Percentiles rank a stretch among this genome's conserved stretches.
phyloP scores from a whole-genome alignment of 35 echinoderm and acorn worm species.

The Lytechinus pictus region DNA sequence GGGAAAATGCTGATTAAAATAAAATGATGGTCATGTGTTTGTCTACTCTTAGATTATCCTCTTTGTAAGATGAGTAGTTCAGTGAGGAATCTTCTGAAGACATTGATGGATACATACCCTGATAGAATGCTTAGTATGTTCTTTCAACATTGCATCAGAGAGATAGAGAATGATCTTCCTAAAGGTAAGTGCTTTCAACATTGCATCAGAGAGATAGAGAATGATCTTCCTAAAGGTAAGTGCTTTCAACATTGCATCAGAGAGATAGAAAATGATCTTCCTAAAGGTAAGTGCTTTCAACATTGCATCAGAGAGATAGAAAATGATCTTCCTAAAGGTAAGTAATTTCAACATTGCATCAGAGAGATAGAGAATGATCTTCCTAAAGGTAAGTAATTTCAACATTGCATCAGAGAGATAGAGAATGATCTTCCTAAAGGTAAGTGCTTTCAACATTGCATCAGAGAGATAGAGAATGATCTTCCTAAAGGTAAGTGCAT shows the following conservation, averaged over 20 bases:
- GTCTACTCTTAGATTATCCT: conserved; percentile 51
- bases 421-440: conserved; percentile 77
- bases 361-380: conserved; percentile 73
- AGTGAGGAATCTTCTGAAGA: background rate
- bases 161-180: conserved; percentile 68
- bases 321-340: conserved; percentile 82
- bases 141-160: conserved; percentile 86
- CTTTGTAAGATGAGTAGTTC: conserved; percentile 48
- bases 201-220: conserved; percentile 78
- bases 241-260: conserved; percentile 90
- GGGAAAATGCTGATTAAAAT: too few relatives aligned
- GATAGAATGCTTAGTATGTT: conserved; percentile 85
- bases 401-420: conserved; percentile 84
- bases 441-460: conserved; percentile 86
- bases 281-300: conserved; percentile 88
- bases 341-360: conserved; percentile 79
- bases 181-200: conserved; percentile 89
- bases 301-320: conserved; percentile 83
- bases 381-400: conserved; percentile 82
- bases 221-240: conserved; percentile 76
- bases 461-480: conserved; percentile 77
- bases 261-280: conserved; percentile 70
- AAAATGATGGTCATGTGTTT: too few relatives aligned
- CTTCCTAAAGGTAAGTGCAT: conserved; percentile 77
- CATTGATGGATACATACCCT: conserved; percentile 47